Evolutionary conservation across 2,113 vertebrate genomes (phyloP).

Genomic region (Phyllostomus hastatus): DNA sequence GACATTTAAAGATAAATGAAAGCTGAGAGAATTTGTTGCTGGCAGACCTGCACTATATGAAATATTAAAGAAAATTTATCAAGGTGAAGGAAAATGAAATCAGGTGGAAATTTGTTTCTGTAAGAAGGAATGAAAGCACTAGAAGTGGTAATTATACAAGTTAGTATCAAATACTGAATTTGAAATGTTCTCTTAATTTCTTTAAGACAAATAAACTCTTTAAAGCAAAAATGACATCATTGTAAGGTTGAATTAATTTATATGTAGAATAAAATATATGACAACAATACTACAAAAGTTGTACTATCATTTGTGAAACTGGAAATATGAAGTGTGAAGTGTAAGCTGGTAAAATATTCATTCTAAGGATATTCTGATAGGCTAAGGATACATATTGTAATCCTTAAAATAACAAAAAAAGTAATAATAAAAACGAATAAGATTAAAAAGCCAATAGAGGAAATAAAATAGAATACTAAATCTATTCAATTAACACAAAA

Average conservation of each 20-base stretch:
- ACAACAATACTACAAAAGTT: not conserved
- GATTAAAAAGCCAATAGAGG: not conserved
- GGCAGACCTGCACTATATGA: not conserved
- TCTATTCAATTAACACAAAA: not conserved
- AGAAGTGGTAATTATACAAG: not conserved
- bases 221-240: not conserved
- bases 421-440: not conserved
- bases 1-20: not conserved
- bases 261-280: not conserved
- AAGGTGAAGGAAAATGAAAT: not conserved
- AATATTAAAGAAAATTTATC: not conserved
- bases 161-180: not conserved
- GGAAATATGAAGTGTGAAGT: not conserved
- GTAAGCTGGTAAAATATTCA: not conserved
- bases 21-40: not conserved
- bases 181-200: constrained; percentile 16
- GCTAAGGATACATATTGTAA: not conserved
- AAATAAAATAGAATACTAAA: not conserved
- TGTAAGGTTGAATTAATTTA: not conserved
- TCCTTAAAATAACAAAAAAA: not conserved
- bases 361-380: not conserved
- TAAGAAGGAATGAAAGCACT: not conserved
- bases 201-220: not conserved
- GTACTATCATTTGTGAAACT: not conserved
- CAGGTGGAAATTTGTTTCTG: not conserved